Percentiles rank a stretch among this genome's conserved stretches.
Evolutionary conservation across 2,888 invertebrate genomes (phyloP).

Genomic region (Idaea biselata): DNA sequence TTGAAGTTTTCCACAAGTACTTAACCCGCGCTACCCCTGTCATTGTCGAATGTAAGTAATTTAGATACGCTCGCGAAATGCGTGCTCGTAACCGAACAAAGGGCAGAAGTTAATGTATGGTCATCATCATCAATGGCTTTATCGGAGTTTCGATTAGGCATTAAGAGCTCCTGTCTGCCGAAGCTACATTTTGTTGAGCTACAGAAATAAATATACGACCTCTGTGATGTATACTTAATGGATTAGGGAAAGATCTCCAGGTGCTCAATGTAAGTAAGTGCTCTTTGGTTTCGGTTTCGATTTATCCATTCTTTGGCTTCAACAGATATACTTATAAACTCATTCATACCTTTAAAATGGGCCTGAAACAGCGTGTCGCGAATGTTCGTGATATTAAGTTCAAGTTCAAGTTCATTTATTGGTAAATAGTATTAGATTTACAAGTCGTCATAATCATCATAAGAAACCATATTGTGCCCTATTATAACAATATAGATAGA

Average conservation of each 20-base stretch:
- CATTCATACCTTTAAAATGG: too few species aligned
- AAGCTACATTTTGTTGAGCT: not conserved
- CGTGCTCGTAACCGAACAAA: slow-evolving; percentile 3
- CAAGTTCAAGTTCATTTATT: too few species aligned
- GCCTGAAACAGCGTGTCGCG: too few species aligned
- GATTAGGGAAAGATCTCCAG: not conserved
- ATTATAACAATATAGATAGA: too few species aligned
- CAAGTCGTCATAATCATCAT: too few species aligned
- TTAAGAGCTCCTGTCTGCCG: not conserved
- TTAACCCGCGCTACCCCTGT: not conserved
- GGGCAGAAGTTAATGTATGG: slow-evolving; percentile 2
- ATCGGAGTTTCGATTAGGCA: not conserved
- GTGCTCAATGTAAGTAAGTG: too few species aligned
- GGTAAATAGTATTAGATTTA: too few species aligned
- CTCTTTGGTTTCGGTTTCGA: too few species aligned
- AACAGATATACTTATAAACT: too few species aligned
- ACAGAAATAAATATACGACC: not conserved
- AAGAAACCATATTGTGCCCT: too few species aligned
- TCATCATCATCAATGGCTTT: slow-evolving; percentile 10
- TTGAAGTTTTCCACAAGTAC: not conserved
- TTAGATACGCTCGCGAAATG: not conserved
- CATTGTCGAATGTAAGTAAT: not conserved
- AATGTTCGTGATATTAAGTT: too few species aligned
- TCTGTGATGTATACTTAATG: not conserved
- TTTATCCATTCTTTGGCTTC: too few species aligned